Conservation (phyloP, 2,797 vertebrate species). For the Urosaurus nigricauda region DNA sequence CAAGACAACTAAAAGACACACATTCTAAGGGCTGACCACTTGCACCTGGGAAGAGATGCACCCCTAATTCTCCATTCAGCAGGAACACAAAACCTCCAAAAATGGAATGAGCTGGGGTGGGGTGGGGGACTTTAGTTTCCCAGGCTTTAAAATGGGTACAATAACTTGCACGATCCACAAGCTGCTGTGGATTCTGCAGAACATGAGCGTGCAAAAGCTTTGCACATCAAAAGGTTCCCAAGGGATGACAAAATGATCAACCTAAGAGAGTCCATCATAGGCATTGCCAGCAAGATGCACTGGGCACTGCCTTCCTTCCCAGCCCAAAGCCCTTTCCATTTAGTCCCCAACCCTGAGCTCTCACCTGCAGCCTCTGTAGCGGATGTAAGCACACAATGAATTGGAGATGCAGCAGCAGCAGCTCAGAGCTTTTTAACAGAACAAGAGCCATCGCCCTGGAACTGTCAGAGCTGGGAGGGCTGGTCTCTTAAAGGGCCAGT, state of each 20-base stretch:
- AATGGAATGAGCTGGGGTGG: not conserved
- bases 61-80: not conserved
- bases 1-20: not conserved
- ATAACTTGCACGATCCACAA: not conserved
- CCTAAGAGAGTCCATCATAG: not conserved
- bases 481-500: conserved; percentile 46
- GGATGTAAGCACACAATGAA: conserved; percentile 42
- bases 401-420: conserved; percentile 5
- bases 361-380: conserved; percentile 34
- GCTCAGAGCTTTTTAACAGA: conserved; percentile 46
- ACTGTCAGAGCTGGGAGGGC: conserved; percentile 42
- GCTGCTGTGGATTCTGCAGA: not conserved
- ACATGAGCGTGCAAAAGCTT: not conserved
- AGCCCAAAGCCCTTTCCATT: not conserved
- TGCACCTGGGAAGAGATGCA: not conserved
- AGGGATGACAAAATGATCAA: not conserved
- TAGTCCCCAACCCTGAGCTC: not conserved
- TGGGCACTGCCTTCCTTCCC: too few species aligned
- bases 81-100: not conserved
- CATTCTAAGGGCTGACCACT: not conserved
- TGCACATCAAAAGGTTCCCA: not conserved
- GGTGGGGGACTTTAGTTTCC: not conserved
- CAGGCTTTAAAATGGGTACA: not conserved
- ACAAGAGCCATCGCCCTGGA: conserved; percentile 49
- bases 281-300: not conserved